These are phyloP conservation scores for Perognathus longimembris DNA, from an alignment of 2,113 vertebrate genomes.

Conservation along the genomic window DNA sequence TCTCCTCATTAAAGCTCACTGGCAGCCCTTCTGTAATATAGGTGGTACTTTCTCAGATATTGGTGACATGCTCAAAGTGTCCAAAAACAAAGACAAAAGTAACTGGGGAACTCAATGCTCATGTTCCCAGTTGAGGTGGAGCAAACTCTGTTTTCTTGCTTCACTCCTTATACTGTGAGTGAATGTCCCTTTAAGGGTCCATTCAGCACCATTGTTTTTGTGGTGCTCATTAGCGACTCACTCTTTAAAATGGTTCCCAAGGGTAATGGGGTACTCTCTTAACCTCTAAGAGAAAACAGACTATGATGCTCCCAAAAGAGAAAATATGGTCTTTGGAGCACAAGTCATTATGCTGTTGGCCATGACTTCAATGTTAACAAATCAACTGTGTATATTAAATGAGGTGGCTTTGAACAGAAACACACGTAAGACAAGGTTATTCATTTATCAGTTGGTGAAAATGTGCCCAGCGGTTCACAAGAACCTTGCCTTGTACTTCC, in stretches of 20 bases:
- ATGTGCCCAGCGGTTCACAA: background rate
- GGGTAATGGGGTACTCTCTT: background rate
- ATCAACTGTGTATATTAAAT: background rate
- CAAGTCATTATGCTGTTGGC: background rate
- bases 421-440: background rate
- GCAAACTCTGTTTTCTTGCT: background rate
- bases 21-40: background rate
- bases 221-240: background rate
- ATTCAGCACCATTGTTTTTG: background rate
- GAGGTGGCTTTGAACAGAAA: background rate
- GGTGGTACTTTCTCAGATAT: background rate
- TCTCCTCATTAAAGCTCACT: background rate
- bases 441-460: background rate
- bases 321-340: background rate
- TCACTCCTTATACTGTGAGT: background rate
- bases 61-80: background rate
- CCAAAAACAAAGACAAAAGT: too few relatives aligned
- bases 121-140: background rate
- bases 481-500: background rate
- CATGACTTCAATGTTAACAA: background rate
- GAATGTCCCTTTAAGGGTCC: background rate
- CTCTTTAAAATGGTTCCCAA: background rate
- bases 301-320: background rate
- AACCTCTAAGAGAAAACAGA: background rate
- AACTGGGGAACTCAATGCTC: background rate